These are phyloP conservation scores for Bradysia coprophila DNA, from an alignment of 1,140 invertebrate species.

Conservation along the genomic window DNA sequence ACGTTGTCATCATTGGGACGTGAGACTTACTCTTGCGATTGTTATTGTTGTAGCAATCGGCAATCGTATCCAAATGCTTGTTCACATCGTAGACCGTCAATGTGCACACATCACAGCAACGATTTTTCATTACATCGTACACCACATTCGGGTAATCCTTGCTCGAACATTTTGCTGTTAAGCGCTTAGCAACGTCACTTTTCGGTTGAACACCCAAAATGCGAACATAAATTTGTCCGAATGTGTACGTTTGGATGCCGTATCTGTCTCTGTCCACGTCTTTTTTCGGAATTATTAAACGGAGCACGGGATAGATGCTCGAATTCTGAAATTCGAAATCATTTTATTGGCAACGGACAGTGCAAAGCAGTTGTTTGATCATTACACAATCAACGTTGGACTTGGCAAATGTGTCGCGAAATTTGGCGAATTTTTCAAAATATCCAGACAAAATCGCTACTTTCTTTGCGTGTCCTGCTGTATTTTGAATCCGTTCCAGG, in stretches of 20 bases:
- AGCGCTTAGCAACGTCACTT: constrained; percentile 31
- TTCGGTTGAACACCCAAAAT: constrained; percentile 45
- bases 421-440: too few species aligned
- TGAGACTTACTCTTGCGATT: constrained; percentile 20
- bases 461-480: too few species aligned
- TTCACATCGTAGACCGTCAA: constrained; percentile 48
- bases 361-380: too few species aligned
- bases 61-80: constrained; percentile 45
- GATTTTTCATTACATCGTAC: constrained; percentile 43
- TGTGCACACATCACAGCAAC: constrained; percentile 27
- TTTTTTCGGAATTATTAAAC: constrained; percentile 47
- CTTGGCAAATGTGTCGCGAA: too few species aligned
- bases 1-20: not conserved
- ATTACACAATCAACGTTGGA: too few species aligned
- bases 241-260: constrained; percentile 41
- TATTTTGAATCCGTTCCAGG: too few species aligned
- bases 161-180: constrained; percentile 16
- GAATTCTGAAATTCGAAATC: constrained; percentile 14
- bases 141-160: constrained; percentile 60
- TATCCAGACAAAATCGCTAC: too few species aligned
- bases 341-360: too few species aligned
- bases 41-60: constrained; percentile 31
- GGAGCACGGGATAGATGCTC: constrained; percentile 47
- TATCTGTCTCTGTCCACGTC: constrained; percentile 42
- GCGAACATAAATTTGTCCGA: constrained; percentile 45